Evolutionary conservation across 2,888 invertebrate genomes (phyloP).

Genomic region (Malthinus flaveolus): DNA sequence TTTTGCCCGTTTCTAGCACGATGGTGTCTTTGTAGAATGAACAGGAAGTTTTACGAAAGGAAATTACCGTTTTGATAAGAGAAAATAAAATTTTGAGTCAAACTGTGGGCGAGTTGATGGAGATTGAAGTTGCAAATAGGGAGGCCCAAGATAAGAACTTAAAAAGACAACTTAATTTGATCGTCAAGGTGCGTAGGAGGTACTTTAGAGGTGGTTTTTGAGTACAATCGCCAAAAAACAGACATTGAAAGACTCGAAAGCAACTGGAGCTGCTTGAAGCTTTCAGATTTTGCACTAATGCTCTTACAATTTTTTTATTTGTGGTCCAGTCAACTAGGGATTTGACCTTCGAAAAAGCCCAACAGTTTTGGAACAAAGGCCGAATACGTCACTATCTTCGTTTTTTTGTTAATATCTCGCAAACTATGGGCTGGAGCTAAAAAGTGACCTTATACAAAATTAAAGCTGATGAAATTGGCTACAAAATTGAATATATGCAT

Average conservation of each 20-base stretch:
- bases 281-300: background rate
- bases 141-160: constrained; percentile 40
- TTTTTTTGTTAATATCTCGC: too few relatives aligned
- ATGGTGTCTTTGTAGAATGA: constrained; percentile 42
- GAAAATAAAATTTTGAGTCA: constrained; percentile 49
- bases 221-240: too few relatives aligned
- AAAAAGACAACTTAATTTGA: constrained; percentile 48
- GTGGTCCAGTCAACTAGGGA: too few relatives aligned
- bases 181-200: constrained; percentile 44
- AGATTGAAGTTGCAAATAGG: constrained; percentile 20
- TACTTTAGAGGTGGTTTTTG: background rate
- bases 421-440: too few relatives aligned
- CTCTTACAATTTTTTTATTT: too few relatives aligned
- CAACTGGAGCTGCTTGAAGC: background rate
- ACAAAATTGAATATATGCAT: too few relatives aligned
- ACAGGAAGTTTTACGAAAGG: constrained; percentile 43
- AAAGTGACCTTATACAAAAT: too few relatives aligned
- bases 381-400: too few relatives aligned
- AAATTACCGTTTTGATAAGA: constrained; percentile 46
- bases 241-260: too few relatives aligned
- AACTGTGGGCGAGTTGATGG: constrained; percentile 36
- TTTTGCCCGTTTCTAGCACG: constrained; percentile 2
- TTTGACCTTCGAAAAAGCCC: too few relatives aligned
- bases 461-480: too few relatives aligned
- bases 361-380: too few relatives aligned